A percentile compares a stretch with the other conserved stretches of the same genome.
Conservation (phyloP, 2,888 invertebrate genomes). For the Napeogenes sylphis region DNA sequence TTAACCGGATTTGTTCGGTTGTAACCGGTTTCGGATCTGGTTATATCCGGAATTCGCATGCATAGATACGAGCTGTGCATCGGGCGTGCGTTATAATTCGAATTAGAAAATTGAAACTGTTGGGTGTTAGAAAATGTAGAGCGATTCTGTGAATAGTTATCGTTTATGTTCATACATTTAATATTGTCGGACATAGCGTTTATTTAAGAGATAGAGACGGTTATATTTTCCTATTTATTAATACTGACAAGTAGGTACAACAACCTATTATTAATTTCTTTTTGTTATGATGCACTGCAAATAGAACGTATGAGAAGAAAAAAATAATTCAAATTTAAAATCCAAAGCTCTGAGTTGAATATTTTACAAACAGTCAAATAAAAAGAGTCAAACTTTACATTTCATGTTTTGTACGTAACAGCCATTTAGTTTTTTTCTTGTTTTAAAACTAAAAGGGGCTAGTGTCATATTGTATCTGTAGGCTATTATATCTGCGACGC, state of each 20-base stretch:
- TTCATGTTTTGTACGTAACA: background rate
- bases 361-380: background rate
- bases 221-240: no score
- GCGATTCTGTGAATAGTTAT: background rate
- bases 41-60: slow-evolving; percentile 48
- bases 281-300: no score
- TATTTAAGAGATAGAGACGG: no score
- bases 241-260: no score
- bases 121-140: slow-evolving; percentile 21
- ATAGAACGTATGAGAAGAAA: no score
- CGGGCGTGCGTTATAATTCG: slow-evolving; percentile 38
- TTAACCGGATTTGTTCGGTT: slow-evolving; percentile 42
- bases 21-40: slow-evolving; percentile 41
- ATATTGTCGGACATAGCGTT: no score
- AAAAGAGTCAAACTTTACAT: background rate
- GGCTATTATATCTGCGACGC: slow-evolving; percentile 14
- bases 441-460: slow-evolving; percentile 14
- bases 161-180: background rate
- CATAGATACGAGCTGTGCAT: slow-evolving; percentile 47
- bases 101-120: slow-evolving; percentile 28
- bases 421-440: slow-evolving; percentile 10
- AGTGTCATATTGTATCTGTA: slow-evolving; percentile 21
- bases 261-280: no score
- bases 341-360: no score
- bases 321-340: no score